Evolutionary conservation across 2,113 vertebrate species (phyloP).

Genomic region (Phainopepla nitens): DNA sequence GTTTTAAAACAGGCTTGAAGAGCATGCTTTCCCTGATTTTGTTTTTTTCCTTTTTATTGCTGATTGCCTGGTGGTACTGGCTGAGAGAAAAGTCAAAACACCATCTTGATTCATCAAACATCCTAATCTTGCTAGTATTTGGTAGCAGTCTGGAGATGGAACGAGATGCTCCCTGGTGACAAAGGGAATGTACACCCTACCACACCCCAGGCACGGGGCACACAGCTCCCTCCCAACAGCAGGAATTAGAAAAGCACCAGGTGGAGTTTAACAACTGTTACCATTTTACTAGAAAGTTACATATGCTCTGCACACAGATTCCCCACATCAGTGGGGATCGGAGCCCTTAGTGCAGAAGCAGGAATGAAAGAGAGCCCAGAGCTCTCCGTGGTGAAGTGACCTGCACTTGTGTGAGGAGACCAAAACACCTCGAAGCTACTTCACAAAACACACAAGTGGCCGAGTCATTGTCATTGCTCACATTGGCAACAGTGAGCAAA

Average conservation of each 20-base stretch:
- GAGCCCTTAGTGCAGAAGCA: background rate
- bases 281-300: background rate
- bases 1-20: slow-evolving; percentile 70
- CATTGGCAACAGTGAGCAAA: background rate
- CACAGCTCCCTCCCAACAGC: background rate
- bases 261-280: background rate
- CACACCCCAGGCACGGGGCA: background rate
- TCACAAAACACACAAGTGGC: background rate
- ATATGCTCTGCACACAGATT: background rate
- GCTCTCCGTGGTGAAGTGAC: background rate
- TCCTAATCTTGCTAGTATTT: slow-evolving; percentile 69
- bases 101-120: slow-evolving; percentile 58
- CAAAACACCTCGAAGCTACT: background rate
- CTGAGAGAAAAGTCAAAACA: slow-evolving; percentile 71
- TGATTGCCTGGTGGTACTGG: slow-evolving; percentile 67
- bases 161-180: slow-evolving; percentile 18
- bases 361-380: background rate
- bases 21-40: background rate
- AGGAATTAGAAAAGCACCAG: background rate
- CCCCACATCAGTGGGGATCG: background rate
- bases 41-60: background rate
- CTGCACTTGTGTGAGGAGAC: background rate
- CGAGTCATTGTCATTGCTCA: too few species aligned
- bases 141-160: slow-evolving; percentile 51
- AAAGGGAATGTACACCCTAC: background rate